Percentiles rank a stretch among this genome's conserved stretches.
phyloP scores from a whole-genome alignment of 2,888 invertebrate species.

The Nipponacmea schrenckii region DNA sequence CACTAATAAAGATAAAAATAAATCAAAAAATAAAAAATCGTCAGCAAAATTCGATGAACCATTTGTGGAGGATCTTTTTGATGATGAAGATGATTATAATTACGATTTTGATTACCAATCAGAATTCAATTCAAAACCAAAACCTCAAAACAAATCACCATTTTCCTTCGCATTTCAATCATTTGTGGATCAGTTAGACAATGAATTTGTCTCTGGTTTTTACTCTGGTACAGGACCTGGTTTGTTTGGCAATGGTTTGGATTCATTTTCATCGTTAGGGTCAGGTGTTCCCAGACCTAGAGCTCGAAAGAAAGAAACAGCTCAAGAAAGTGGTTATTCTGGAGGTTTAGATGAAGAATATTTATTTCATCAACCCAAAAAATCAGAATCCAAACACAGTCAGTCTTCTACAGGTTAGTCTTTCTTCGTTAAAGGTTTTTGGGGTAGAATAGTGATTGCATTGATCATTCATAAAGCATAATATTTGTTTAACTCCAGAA shows the following conservation, averaged over 20 bases:
- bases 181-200: slow-evolving; percentile 52
- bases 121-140: neutral
- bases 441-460: too few species aligned
- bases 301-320: slow-evolving; percentile 39
- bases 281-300: slow-evolving; percentile 31
- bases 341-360: slow-evolving; percentile 47
- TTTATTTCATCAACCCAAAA: slow-evolving; percentile 36
- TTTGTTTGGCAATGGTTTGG: slow-evolving; percentile 35
- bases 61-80: slow-evolving; percentile 14
- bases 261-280: neutral
- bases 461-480: too few species aligned
- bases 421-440: too few species aligned
- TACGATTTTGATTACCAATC: neutral
- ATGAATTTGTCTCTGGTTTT: slow-evolving; percentile 43
- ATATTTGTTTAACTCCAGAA: too few species aligned
- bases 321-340: slow-evolving; percentile 40
- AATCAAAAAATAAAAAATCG: slow-evolving; percentile 3
- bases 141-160: neutral
- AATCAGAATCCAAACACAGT: neutral
- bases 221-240: slow-evolving; percentile 21
- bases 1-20: slow-evolving; percentile 6
- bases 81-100: neutral
- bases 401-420: neutral
- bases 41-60: slow-evolving; percentile 6
- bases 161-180: slow-evolving; percentile 53